phyloP scores from a whole-genome alignment of 2,113 vertebrate genomes.

The Triplophysa siluroides region DNA sequence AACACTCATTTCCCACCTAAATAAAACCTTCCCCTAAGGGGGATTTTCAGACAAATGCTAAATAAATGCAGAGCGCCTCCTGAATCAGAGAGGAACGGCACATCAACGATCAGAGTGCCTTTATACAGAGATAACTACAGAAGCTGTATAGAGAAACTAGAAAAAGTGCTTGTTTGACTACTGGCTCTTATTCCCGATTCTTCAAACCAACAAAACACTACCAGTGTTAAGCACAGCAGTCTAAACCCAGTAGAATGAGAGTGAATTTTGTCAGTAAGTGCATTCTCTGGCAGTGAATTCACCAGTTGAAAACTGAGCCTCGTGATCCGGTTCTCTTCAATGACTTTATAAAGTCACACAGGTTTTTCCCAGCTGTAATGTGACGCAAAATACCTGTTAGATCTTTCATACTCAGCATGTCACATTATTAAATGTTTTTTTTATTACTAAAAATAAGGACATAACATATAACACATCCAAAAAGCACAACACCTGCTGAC shows the following conservation, averaged over 20 bases:
- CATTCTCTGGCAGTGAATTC: too few species aligned
- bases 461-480: background rate
- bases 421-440: background rate
- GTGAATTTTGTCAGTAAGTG: too few species aligned
- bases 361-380: background rate
- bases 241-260: too few species aligned
- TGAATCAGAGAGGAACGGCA: background rate
- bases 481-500: slow-evolving; percentile 30
- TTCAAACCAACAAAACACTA: too few species aligned
- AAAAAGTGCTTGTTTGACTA: too few species aligned
- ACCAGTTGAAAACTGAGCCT: too few species aligned
- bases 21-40: background rate
- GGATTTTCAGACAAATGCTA: background rate
- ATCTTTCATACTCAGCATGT: background rate
- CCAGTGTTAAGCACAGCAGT: too few species aligned
- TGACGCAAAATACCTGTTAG: slow-evolving; percentile 8
- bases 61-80: background rate
- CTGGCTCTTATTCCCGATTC: too few species aligned
- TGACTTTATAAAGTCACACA: too few species aligned
- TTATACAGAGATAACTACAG: background rate
- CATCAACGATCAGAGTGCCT: background rate
- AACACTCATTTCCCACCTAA: background rate
- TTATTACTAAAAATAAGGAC: background rate
- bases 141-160: too few species aligned
- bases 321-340: too few species aligned